Percentiles rank a stretch among this genome's conserved stretches.
These are phyloP conservation scores for Cabera pusaria DNA, from an alignment of 2,888 invertebrate species.

Conservation along the genomic window DNA sequence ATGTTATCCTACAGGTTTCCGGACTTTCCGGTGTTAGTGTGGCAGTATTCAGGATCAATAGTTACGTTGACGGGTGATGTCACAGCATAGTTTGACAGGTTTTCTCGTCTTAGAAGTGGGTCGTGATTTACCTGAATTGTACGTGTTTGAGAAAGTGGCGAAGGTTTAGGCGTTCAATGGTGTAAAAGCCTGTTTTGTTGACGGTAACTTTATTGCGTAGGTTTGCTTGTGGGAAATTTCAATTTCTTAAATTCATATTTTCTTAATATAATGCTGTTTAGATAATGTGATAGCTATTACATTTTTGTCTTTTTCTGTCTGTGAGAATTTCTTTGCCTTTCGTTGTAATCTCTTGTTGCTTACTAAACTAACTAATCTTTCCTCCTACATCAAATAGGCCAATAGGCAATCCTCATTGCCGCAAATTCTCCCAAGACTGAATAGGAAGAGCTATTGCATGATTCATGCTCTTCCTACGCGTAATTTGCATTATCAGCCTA, in stretches of 20 bases:
- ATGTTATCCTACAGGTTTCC: constrained; percentile 10
- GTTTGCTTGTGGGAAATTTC: too few species aligned
- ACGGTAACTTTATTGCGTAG: constrained; percentile 3
- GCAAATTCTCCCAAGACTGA: constrained; percentile 7
- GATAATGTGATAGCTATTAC: too few species aligned
- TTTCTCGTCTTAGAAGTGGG: constrained; percentile 27
- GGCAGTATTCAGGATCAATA: constrained; percentile 54
- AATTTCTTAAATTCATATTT: too few species aligned
- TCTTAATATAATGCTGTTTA: too few species aligned
- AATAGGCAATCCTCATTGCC: background rate
- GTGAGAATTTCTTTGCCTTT: too few species aligned
- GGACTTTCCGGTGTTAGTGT: constrained; percentile 8
- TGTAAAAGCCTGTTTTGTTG: constrained; percentile 1
- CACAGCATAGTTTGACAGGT: constrained; percentile 40
- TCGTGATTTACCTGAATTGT: constrained; percentile 14
- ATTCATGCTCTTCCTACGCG: constrained; percentile 27
- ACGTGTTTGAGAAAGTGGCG: constrained; percentile 10
- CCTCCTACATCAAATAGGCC: background rate
- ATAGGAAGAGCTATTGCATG: constrained; percentile 24
- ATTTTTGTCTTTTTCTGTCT: too few species aligned
- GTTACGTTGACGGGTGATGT: constrained; percentile 54
- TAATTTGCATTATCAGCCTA: constrained; percentile 39
- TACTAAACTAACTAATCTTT: too few species aligned
- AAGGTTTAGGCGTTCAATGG: constrained; percentile 4
- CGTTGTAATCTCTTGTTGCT: too few species aligned